Conservation (phyloP, 2,113 vertebrate genomes). For the Pycnonotus jocosus region DNA sequence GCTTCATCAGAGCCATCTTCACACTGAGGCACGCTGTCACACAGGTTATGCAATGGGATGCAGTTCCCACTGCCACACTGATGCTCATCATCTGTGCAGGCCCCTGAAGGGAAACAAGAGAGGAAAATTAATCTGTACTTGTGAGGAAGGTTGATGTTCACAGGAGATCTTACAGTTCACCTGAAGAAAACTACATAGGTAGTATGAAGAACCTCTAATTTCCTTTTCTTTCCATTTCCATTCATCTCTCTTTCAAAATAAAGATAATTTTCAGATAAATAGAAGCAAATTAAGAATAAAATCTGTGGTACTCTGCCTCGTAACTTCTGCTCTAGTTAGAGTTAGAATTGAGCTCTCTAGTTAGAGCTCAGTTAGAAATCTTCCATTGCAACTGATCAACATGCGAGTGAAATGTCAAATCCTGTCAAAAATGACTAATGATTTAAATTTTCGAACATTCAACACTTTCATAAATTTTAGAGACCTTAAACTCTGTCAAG, state of each 20-base stretch:
- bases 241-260: not conserved
- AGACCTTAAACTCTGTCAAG: not conserved
- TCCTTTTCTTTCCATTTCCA: not conserved
- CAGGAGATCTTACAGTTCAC: not conserved
- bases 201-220: not conserved
- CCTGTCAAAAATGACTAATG: not conserved
- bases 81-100: conserved; percentile 72
- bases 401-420: not conserved
- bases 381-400: not conserved
- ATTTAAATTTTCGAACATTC: not conserved
- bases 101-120: conserved; percentile 59
- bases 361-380: not conserved
- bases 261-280: not conserved
- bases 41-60: conserved; percentile 70
- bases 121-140: not conserved
- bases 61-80: conserved; percentile 81
- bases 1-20: conserved; percentile 85
- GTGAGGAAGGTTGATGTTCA: not conserved
- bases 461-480: not conserved
- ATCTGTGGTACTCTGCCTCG: not conserved
- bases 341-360: no score
- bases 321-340: not conserved
- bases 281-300: not conserved
- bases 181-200: not conserved
- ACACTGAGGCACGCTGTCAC: conserved; percentile 78